Base-by-base conservation (phyloP, 2,797 vertebrate genomes). In the Nasua narica region DNA sequence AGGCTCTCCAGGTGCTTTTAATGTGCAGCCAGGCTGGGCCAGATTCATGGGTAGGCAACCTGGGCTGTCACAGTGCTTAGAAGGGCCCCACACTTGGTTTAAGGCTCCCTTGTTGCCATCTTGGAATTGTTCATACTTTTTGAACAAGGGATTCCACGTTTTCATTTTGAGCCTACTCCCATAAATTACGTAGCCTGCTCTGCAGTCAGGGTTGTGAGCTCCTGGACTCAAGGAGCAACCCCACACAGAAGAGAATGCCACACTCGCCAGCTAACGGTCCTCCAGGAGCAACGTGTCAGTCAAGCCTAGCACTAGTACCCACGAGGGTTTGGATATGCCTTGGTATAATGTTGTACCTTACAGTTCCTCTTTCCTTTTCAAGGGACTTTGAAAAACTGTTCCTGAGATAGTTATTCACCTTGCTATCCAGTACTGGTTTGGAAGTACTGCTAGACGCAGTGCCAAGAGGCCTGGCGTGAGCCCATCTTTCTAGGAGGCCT, bases 401-500 rank as follows among this genome's bases (percentile, higher is more conserved):
- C 43, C n/a, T 89, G 76, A 78, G 58, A 82, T 72, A 85, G 70
- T 62, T 78, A 81, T 95, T 94, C 93, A 95, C 83, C 74, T 96
- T 96, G 93, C 18, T 92, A 2, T 95, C 13, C 65, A 74, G 58
- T 40, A 32, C 54, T 86, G 18, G 21, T 50, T 91, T 77, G 50
- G 72, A 91, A 91, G 79, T 52, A 62, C 83, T 65, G 19, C 27
- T 76, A 84, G 35, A 78, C 65, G 19, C 7, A 32, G 48, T 87
- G 89, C 74, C 94, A 95, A 87, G 88, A 76, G 50, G 67, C 43
- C 81, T 76, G 37, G 46, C 0, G 0, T 21, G 65, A 96, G 40
- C n/a, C 65, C 3, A 0, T 86, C 25, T 56, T 94, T 92, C 69
- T 90, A 54, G 48, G 74, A 76, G 43, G 7, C 32, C 62, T 86